Base-by-base conservation (phyloP, 2,797 vertebrate genomes). In the Notolepis coatsorum region DNA sequence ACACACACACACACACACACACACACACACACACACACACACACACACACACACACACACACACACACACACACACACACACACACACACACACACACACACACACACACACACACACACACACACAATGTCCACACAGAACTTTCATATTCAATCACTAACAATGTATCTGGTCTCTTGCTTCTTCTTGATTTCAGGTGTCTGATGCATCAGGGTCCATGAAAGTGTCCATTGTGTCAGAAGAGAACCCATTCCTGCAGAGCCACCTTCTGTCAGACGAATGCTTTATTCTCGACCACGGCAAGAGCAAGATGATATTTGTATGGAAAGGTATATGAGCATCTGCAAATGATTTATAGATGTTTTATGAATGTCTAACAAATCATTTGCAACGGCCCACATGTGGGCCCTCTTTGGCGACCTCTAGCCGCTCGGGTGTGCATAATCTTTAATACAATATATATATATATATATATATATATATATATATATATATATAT, bases 261-360 rank as follows among this genome's bases (percentile, higher is more conserved):
- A 88, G 63, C 0, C 91, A 94, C 84, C 89, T 97, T 43, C 84
- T 95, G 21, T 93, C 95, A 13, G 92, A 96, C 12, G 95, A 97
- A 52, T 97, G 96, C 70, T 97, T 97, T 79, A 96, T 97, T 68
- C 75, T 97, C 81, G 96, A 97, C 80, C 89, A 97, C 0, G 92
- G 94, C 24, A 88, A 90, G 53, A 95, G 93, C 70, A 94, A 89
- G 55, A 93, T 93, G 64, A 95, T 97, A 75, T 97, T 95, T 42
- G 93, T 97, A 3, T 97, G 96, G 96, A 97, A 97, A 94, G 96
- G 96, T 97, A 67, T 23, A n/a, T n/a, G n/a, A n/a, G n/a, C n/a
- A n/a, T n/a, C n/a, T n/a, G n/a, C n/a, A n/a, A n/a, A n/a, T n/a
- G n/a, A n/a, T n/a, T n/a, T n/a, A n/a, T n/a, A n/a, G n/a, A n/a